phyloP scores from a whole-genome alignment of 2,888 invertebrate genomes.

The Apocheima hispidaria region DNA sequence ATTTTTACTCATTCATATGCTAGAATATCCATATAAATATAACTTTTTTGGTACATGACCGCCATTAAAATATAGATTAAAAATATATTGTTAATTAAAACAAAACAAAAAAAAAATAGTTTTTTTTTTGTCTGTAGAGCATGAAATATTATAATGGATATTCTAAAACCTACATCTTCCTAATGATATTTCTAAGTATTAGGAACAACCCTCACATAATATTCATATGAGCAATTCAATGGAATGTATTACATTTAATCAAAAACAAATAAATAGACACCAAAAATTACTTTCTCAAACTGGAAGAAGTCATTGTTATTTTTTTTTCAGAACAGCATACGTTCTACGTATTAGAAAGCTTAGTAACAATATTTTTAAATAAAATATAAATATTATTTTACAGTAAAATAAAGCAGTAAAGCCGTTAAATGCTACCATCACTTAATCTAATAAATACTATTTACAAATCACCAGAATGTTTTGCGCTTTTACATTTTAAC shows the following conservation, averaged over 20 bases:
- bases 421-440: constrained; percentile 80
- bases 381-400: constrained; percentile 85
- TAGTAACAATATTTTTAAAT: constrained; percentile 81
- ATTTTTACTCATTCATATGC: constrained; percentile 43
- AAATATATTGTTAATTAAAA: too few species aligned
- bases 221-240: constrained; percentile 53
- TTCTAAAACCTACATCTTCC: constrained; percentile 37
- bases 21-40: constrained; percentile 28
- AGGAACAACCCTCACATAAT: constrained; percentile 77
- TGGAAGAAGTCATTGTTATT: constrained; percentile 37
- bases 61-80: background rate
- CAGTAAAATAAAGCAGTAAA: constrained; percentile 82
- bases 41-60: background rate
- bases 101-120: too few species aligned
- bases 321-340: constrained; percentile 62
- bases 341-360: constrained; percentile 75
- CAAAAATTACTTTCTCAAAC: constrained; percentile 38
- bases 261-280: constrained; percentile 60
- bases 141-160: constrained; percentile 27
- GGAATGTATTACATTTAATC: constrained; percentile 66
- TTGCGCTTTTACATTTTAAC: constrained; percentile 42
- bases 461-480: constrained; percentile 84
- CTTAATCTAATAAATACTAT: constrained; percentile 85
- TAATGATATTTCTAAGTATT: constrained; percentile 66
- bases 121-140: background rate